Base-by-base conservation (phyloP, 2,888 invertebrate species). In the Molorchus minor region DNA sequence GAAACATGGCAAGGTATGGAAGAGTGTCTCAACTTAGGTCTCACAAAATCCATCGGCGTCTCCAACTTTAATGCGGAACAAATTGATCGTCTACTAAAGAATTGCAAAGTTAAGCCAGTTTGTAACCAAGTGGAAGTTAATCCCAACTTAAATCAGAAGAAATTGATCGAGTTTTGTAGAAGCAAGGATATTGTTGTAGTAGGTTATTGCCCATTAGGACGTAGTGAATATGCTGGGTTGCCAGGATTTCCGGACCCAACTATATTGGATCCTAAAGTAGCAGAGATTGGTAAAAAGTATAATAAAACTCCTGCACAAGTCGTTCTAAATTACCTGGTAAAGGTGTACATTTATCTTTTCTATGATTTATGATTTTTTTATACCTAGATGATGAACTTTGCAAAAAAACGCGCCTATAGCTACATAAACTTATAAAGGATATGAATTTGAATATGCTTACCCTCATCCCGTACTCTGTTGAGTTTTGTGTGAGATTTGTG, bases 1-100 rank as follows among this genome's bases (percentile, higher is more conserved):
- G 92, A 90, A 71, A 88, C 89, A 0, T 90, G 89, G 88, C 79
- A 83, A 71, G 91, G 85, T 3, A 86, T 93, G 88, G 91, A 92
- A 74, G 85, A 89, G 52, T 87, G 87, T 30, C 85, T 86, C 35
- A 78, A 83, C 10, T 71, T 83, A 40, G 90, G 90, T 0, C 78
- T 90, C n/a, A 79, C 86, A 0, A 86, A 83, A 68, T 87, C 87
- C 25, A 91, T 93, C 58, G 93, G 93, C 0, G 76, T 93, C 0
- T 91, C 92, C 33, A 93, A 93, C 78, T 93, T 92, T 75, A 92
- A 90, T 74, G 82, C 80, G 4, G 77, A 85, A 19, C 93, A 93
- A 76, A 80, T 92, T 7, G 83, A 86, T 52, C 81, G 88, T 8
- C 65, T 93, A 1, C 64, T 90, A 12, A 82, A 83, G 0, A 80